Percentiles rank a stretch among this genome's conserved stretches.
phyloP scores from a whole-genome alignment of 2,113 vertebrate genomes.

The Loxodonta africana region DNA sequence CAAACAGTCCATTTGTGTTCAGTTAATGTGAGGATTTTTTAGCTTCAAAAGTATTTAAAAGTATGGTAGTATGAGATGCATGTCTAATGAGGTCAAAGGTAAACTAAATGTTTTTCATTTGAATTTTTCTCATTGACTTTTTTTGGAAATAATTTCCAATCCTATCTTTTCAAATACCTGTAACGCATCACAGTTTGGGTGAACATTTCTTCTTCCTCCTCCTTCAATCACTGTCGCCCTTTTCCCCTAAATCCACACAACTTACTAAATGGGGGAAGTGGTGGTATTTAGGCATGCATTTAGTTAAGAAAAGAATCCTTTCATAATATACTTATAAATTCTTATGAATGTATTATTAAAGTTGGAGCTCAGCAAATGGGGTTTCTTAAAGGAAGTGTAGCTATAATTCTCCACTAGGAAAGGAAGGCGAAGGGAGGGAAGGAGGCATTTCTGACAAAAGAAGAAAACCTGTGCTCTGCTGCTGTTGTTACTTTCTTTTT shows the following conservation, averaged over 20 bases:
- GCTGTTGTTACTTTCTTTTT: background rate
- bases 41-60: conserved; percentile 33
- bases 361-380: conserved; percentile 14
- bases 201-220: background rate
- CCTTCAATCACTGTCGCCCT: background rate
- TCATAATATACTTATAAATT: conserved; percentile 33
- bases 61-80: background rate
- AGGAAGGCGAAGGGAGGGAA: background rate
- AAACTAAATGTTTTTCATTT: conserved; percentile 26
- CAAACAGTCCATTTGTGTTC: conserved; percentile 1
- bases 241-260: background rate
- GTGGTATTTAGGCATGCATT: background rate
- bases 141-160: conserved; percentile 4
- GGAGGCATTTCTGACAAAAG: background rate
- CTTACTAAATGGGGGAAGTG: conserved; percentile 11
- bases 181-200: background rate
- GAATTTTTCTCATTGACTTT: background rate
- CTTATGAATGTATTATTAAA: conserved; percentile 27
- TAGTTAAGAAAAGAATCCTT: conserved; percentile 41
- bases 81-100: background rate
- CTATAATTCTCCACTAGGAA: background rate
- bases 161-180: conserved; percentile 23
- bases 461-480: background rate
- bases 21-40: background rate
- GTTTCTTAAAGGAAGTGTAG: conserved; percentile 48